These are phyloP conservation scores for Gila orcuttii DNA, from an alignment of 2,113 vertebrate genomes.

Conservation along the genomic window DNA sequence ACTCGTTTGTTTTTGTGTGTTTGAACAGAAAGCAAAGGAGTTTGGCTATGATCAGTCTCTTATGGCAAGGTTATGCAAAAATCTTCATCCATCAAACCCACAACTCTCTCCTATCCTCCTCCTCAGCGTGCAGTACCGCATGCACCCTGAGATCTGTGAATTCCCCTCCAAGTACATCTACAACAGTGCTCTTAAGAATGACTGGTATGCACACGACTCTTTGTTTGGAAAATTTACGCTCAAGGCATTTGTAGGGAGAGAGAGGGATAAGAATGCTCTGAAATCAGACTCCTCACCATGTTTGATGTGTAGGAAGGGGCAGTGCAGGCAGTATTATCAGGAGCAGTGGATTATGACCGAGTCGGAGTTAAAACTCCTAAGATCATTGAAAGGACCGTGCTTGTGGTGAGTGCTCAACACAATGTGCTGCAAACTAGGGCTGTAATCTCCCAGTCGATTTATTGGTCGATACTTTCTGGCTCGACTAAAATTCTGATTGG, in stretches of 20 bases:
- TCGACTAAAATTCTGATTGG: too few relatives aligned
- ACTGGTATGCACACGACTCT: constrained; percentile 66
- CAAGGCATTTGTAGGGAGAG: background rate
- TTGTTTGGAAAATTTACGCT: background rate
- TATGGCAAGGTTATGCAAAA: constrained; percentile 79
- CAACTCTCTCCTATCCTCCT: constrained; percentile 67
- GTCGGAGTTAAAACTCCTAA: background rate
- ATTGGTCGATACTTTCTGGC: too few relatives aligned
- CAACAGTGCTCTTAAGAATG: constrained; percentile 73
- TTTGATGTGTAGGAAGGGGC: constrained; percentile 29
- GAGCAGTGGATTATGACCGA: background rate
- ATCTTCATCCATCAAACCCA: constrained; percentile 65
- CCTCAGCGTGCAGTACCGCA: constrained; percentile 83
- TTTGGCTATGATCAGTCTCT: constrained; percentile 82
- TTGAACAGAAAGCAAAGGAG: constrained; percentile 77
- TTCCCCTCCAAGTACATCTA: constrained; percentile 86
- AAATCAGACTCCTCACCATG: background rate
- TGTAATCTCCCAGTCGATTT: too few relatives aligned
- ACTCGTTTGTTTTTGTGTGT: background rate
- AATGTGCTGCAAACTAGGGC: background rate
- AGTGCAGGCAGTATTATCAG: constrained; percentile 21
- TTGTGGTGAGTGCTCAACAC: constrained; percentile 22
- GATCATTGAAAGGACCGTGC: constrained; percentile 23
- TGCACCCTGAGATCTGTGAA: constrained; percentile 87
- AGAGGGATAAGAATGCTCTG: background rate